Base-by-base conservation (phyloP, 64 coral and sea anemone genomes). In the Porites australiensis region DNA sequence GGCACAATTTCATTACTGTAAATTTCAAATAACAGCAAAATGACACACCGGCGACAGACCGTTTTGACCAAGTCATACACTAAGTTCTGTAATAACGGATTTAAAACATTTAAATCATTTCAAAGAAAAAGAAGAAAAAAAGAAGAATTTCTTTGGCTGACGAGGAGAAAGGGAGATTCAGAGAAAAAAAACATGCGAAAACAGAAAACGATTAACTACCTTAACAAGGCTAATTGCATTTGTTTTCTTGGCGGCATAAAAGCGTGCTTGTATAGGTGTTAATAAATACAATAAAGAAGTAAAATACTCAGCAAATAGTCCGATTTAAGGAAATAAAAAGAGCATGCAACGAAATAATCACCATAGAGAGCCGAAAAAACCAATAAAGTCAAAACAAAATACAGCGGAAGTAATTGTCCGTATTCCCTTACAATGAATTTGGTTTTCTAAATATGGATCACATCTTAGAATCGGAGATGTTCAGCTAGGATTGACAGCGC, bases 331-430 rank as follows among this genome's bases (percentile, higher is more conserved):
- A 84, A 60, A 64, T 65, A 51, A 84, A 84, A 84, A 23, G 81
- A 84, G 81, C 81, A 68, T 68, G 63, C 81, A 84, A 84, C 18
- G 16, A 69, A 84, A 52, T 48, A 61, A 65, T 83, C 46, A 14
- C 18, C 18, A 65, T 14, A 18, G 4, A 15, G 22, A 22, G 19
- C 16, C 61, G 37, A 63, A 64, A 62, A 79, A 78, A 64, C 0
- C 7, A 51, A 84, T 19, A 19, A n/a, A 84, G 44, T 6, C 10
- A 8, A 19, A 49, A 50, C 8, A 68, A 67, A 84, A 48, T 13
- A 76, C 14, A 37, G 47, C 46, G 6, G 13, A 19, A 15, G 16
- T 18, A 7, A 6, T 76, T 76, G 70, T 57, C 7, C 12, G 54
- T 57, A 12, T 57, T 3, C 3, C 54, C 54, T 57, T 57, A 57